Evolutionary conservation across 2,888 invertebrate genomes (phyloP).

Genomic region (Dryococelus australis): DNA sequence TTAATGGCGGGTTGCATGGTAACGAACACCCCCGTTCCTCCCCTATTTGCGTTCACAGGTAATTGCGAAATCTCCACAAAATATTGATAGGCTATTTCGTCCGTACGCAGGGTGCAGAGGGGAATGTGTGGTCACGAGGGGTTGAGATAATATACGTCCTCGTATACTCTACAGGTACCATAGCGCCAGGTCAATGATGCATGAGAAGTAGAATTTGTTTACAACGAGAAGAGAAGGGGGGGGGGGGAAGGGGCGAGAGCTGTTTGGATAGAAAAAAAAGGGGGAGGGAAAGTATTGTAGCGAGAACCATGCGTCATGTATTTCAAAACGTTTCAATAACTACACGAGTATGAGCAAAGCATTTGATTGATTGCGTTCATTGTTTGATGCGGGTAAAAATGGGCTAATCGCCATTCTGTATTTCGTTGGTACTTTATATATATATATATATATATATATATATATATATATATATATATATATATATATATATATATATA

Average conservation of each 20-base stretch:
- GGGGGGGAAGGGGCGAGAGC: background rate
- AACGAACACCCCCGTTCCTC: background rate
- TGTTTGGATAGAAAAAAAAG: background rate
- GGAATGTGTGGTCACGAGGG: background rate
- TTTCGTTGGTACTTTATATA: too few relatives aligned
- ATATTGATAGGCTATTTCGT: slow-evolving; percentile 28
- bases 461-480: too few relatives aligned
- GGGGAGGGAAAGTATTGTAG: background rate
- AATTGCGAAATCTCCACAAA: slow-evolving; percentile 27
- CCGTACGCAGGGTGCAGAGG: background rate
- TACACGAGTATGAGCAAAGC: background rate
- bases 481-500: too few relatives aligned
- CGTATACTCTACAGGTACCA: slow-evolving; percentile 2
- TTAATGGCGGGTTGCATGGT: background rate
- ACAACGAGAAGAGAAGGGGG: too few relatives aligned
- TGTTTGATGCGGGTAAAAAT: background rate
- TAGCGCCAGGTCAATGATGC: background rate
- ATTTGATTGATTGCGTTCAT: background rate
- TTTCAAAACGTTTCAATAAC: slow-evolving; percentile 8
- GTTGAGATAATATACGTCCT: background rate
- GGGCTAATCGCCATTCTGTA: background rate
- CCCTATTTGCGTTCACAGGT: background rate
- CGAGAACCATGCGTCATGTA: background rate
- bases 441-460: too few relatives aligned
- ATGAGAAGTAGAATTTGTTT: background rate